Conservation (phyloP, 2,888 invertebrate genomes). For the Heteromurus nitidus region DNA sequence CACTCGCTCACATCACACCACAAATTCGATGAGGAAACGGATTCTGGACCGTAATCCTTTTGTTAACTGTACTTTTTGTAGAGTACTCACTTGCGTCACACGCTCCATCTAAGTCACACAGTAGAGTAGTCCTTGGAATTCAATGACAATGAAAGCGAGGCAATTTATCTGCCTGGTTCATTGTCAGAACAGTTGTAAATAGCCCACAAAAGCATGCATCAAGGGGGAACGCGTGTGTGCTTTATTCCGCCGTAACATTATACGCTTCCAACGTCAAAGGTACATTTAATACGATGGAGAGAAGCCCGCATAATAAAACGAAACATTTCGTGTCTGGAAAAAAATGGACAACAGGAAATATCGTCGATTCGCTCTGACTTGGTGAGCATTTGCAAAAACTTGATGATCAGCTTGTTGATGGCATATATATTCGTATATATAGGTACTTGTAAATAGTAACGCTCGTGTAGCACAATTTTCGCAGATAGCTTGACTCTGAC, state of each 20-base stretch:
- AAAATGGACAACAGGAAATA: conserved; percentile 56
- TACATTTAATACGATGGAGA: neutral
- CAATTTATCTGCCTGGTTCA: conserved; percentile 1
- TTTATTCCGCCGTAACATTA: no score
- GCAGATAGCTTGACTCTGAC: neutral
- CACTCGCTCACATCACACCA: neutral
- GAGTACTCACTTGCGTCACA: conserved; percentile 28
- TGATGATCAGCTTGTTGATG: conserved; percentile 1
- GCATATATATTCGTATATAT: neutral
- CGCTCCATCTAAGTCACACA: conserved; percentile 7
- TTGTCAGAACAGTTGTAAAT: conserved; percentile 23
- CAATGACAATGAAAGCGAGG: conserved; percentile 40
- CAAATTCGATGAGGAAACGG: conserved; percentile 5
- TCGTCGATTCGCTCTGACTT: conserved; percentile 24
- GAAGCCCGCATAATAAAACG: neutral
- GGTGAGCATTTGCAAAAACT: neutral
- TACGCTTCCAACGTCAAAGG: neutral
- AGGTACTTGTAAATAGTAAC: no score
- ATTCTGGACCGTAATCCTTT: conserved; percentile 4
- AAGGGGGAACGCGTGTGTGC: no score
- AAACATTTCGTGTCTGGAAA: neutral
- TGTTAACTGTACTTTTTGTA: neutral
- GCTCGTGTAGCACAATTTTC: no score
- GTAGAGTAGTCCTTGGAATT: conserved; percentile 52
- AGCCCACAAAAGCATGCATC: no score